Evolutionary conservation across 2,113 vertebrate species (phyloP).

Genomic region (Bubo bubo): DNA sequence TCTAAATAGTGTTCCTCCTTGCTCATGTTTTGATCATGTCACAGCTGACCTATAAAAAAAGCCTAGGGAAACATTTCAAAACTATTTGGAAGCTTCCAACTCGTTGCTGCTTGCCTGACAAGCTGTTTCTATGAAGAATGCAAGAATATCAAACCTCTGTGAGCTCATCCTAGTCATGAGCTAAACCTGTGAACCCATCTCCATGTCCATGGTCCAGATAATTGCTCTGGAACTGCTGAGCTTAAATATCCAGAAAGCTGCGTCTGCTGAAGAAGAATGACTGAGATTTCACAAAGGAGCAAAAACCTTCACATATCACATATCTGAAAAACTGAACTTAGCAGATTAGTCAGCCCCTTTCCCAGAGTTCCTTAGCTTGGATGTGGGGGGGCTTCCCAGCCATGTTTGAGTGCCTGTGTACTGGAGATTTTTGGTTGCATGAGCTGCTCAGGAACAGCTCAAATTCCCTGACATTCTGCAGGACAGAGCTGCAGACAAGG

Average conservation of each 20-base stretch:
- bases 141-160: neutral
- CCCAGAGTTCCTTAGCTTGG: neutral
- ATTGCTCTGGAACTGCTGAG: neutral
- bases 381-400: neutral
- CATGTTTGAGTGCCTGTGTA: fast-evolving
- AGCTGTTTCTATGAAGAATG: neutral
- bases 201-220: no score
- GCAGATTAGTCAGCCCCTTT: neutral
- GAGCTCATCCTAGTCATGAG: neutral
- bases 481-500: neutral
- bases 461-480: neutral
- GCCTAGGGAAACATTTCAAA: neutral
- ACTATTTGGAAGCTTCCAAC: neutral
- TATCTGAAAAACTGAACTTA: neutral
- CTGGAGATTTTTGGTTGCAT: neutral
- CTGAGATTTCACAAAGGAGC: neutral
- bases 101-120: neutral
- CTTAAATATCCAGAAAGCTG: neutral
- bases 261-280: neutral
- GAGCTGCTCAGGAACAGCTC: neutral
- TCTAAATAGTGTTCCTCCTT: neutral
- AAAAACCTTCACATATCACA: neutral
- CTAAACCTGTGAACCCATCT: neutral
- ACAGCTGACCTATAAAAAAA: neutral
- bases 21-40: neutral